Percentiles rank a stretch among this genome's conserved stretches.
phyloP scores from a whole-genome alignment of 2,113 vertebrate genomes.

The Perccottus glenii region DNA sequence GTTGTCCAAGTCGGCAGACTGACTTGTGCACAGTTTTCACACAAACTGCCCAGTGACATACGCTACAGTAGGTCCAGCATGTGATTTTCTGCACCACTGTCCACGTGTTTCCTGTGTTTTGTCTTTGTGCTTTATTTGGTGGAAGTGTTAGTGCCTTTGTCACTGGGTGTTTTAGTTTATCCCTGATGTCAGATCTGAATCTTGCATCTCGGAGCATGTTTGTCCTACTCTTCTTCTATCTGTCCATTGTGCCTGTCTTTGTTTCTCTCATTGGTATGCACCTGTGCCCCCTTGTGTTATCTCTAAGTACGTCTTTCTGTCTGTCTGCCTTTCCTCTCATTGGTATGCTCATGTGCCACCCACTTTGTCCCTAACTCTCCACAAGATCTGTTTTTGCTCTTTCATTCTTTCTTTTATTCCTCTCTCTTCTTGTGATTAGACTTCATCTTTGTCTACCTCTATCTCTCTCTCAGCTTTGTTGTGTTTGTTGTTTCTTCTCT shows the following conservation, averaged over 20 bases:
- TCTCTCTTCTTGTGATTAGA: slow-evolving; percentile 50
- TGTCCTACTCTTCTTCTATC: slow-evolving; percentile 24
- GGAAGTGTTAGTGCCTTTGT: slow-evolving; percentile 6
- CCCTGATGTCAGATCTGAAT: slow-evolving; percentile 8
- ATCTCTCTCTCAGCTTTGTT: slow-evolving; percentile 51
- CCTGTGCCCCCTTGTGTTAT: slow-evolving; percentile 45
- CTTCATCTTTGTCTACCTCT: slow-evolving; percentile 54
- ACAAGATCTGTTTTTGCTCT: slow-evolving; percentile 54
- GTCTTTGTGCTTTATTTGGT: slow-evolving; percentile 8
- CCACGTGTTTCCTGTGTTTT: slow-evolving; percentile 48
- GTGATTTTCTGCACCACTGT: slow-evolving; percentile 30
- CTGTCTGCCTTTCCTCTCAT: slow-evolving; percentile 54
- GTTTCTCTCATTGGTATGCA: slow-evolving; percentile 58
- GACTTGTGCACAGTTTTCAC: no score
- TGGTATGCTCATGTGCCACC: slow-evolving; percentile 57
- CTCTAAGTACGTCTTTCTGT: slow-evolving; percentile 63
- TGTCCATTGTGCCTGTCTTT: slow-evolving; percentile 25
- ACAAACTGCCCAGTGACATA: no score
- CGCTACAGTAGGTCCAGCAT: slow-evolving; percentile 16
- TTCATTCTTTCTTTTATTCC: slow-evolving; percentile 25
- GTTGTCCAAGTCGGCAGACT: no score
- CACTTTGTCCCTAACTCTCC: slow-evolving; percentile 65
- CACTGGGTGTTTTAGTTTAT: slow-evolving; percentile 8
- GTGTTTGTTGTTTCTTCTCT: slow-evolving; percentile 55
- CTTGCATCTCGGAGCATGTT: background rate